phyloP scores from a whole-genome alignment of 1,140 invertebrate genomes.

The Psilanteris sp. region DNA sequence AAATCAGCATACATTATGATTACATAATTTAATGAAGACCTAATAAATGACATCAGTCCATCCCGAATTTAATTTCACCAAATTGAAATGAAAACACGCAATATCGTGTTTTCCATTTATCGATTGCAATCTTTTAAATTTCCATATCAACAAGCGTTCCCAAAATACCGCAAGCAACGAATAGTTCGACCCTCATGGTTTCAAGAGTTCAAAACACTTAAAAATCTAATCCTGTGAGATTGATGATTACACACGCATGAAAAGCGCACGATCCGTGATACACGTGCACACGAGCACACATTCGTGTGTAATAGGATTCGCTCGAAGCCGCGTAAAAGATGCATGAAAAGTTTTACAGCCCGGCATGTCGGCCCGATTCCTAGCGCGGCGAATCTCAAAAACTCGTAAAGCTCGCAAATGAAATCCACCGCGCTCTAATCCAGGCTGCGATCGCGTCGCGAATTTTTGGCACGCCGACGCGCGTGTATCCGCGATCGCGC shows the following conservation, averaged over 20 bases:
- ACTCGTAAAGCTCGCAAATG: constrained; percentile 78
- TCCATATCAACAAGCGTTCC: constrained; percentile 53
- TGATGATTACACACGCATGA: constrained; percentile 63
- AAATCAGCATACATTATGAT: too few species aligned
- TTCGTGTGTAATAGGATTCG: constrained; percentile 58
- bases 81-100: constrained; percentile 9
- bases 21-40: too few species aligned
- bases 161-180: constrained; percentile 44
- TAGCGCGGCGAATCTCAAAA: constrained; percentile 72
- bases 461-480: constrained; percentile 18
- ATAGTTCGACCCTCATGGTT: constrained; percentile 48
- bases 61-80: too few species aligned
- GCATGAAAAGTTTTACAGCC: constrained; percentile 67
- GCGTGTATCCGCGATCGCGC: constrained; percentile 24
- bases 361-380: constrained; percentile 58
- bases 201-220: constrained; percentile 57
- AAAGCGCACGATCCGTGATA: constrained; percentile 48
- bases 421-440: constrained; percentile 74
- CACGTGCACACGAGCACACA: constrained; percentile 40
- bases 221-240: constrained; percentile 59
- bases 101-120: constrained; percentile 22
- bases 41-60: too few species aligned
- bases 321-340: constrained; percentile 60
- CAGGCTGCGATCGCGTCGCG: constrained; percentile 59
- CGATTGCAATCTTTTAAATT: constrained; percentile 50